Base-by-base conservation (phyloP, 2,797 vertebrate genomes). In the Sebastes iracundus region DNA sequence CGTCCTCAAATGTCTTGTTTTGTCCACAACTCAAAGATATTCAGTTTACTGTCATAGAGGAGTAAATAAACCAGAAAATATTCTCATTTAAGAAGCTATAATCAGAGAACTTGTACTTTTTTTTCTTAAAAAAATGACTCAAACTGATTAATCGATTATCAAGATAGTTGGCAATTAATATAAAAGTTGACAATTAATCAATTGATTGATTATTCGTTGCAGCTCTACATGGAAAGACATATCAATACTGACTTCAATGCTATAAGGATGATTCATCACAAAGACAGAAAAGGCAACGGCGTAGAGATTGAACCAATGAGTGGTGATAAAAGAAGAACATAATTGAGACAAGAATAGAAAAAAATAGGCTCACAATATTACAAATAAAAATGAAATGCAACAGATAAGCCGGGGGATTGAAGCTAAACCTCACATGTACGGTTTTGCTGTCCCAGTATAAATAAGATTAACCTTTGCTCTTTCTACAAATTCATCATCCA, bases 381-480 rank as follows among this genome's bases (percentile, higher is more conserved):
- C 13, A 56, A 22, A 70, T 38, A 2, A 23, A 27, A 49, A 22
- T 5, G 0, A 14, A 14, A 62, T 67, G 22, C 8, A 68, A 23
- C 49, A 23, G 10, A 5, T 23, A 25, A 25, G 1, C 3, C 11
- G 22, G n/a, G n/a, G 13, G 27, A 71, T 14, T 56, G 23, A 28
- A 71, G 25, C n/a, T 61, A 56, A 81, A 53, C 42, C 42, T 30
- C 20, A 53, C 22, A 79, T 58, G 35, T 20, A 6, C 16, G 35
- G 72, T 66, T 56, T 71, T 53, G 30, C 42, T 62, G 42, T 73
- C 62, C 32, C 18, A 32, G 56, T 16, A 82, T 18, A 79, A 78
- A 81, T 13, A 71, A 61, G 63, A 80, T 76, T 79, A 84, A 89
- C 77, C 75, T 88, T 80, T 78, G 49, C 35, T 73, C 33, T 46